phyloP scores from a whole-genome alignment of 2,113 vertebrate genomes.

The Vicugna pacos region DNA sequence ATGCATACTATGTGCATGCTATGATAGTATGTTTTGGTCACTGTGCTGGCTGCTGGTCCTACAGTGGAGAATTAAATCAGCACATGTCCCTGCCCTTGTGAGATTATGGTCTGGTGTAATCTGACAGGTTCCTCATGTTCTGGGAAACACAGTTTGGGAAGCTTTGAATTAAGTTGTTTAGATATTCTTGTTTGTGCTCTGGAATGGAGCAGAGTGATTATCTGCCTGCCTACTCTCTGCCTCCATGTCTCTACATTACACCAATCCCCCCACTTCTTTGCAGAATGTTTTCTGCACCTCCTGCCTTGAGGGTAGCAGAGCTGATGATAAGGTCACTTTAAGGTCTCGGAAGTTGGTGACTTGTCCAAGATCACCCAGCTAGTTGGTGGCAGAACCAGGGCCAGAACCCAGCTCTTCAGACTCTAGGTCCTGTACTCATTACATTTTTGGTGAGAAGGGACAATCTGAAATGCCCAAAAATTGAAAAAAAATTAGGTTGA shows the following conservation, averaged over 20 bases:
- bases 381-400: constrained; percentile 17
- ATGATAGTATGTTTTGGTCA: neutral
- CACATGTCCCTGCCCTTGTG: neutral
- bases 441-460: constrained; percentile 1
- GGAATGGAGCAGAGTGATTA: neutral
- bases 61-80: neutral
- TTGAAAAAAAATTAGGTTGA: neutral
- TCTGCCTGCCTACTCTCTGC: neutral
- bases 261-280: neutral
- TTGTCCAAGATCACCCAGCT: neutral
- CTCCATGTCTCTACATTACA: neutral
- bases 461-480: constrained; percentile 13
- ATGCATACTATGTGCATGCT: neutral
- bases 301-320: neutral
- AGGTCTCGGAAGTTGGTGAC: constrained; percentile 47
- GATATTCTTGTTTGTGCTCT: neutral
- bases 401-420: neutral
- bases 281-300: neutral
- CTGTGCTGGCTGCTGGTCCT: neutral
- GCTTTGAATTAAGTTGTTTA: neutral
- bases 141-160: neutral
- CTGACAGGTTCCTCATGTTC: neutral
- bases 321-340: constrained; percentile 33
- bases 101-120: neutral
- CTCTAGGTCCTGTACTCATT: neutral